Evolutionary conservation across 2,113 vertebrate genomes (phyloP), one percentile per base, ranked within the genome.

Genomic region (Todiramphus saurophagus): DNA sequence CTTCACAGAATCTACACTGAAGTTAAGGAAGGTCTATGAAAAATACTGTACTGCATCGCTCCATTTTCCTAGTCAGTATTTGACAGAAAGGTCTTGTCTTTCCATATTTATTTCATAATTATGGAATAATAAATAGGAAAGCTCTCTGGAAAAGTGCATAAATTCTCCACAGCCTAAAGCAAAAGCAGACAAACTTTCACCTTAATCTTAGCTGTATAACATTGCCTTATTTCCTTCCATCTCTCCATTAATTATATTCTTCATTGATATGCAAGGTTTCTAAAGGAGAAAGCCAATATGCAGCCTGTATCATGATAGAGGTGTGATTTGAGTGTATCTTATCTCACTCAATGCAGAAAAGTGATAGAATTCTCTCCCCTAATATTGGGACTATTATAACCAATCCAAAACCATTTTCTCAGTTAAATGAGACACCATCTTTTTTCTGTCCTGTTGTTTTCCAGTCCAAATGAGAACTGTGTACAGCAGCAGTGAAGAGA

Each of bases 191-290:
- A 64, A 74, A 17, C 3, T 63, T 73, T 60, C 37, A 43, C 24
- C 43, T 73, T 67, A 16, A 35, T n/a, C 53, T 88, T 43, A 78
- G 25, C 60, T 76, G 25, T 60, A 19, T 44, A 92, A 74, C 53
- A 59, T 30, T 76, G 81, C 76, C 83, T 84, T 25, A 48, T 93
- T 93, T 96, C 87, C 75, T 95, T 92, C 93, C 30, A 66, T 69
- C 93, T 90, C 77, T 88, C 74, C 88, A 64, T 68, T 73, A 58
- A 72, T 91, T 78, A 75, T 76, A 84, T 23, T 66, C 84, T 78
- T 84, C 78, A 72, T 62, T 83, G 70, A 60, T 60, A 88, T 83
- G 91, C 92, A 90, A 93, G 83, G 44, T 90, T 69, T 83, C 89
- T 87, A 83, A 35, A 79, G 39, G 25, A 73, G 7, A 67, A 89